These are phyloP conservation scores for Prionace glauca DNA, from an alignment of 2,797 vertebrate genomes.

Conservation along the genomic window DNA sequence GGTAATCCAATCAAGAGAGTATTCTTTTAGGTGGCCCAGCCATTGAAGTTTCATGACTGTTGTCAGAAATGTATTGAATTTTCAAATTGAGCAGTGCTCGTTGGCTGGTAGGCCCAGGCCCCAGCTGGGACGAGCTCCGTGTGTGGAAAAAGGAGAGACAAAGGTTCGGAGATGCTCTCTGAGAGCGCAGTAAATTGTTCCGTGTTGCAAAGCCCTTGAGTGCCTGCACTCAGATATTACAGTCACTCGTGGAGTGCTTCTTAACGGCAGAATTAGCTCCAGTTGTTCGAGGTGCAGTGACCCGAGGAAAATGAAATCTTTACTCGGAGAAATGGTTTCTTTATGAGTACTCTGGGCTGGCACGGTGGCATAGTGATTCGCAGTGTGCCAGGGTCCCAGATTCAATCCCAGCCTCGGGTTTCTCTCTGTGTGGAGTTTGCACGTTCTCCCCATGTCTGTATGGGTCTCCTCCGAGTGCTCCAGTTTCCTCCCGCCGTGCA, in stretches of 20 bases:
- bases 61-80: background rate
- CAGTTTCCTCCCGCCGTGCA: no score
- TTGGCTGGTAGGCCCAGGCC: no score
- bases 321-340: background rate
- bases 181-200: background rate
- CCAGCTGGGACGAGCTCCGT: background rate
- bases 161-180: background rate
- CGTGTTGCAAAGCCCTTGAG: background rate
- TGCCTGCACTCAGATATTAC: no score
- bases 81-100: background rate
- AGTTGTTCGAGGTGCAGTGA: background rate
- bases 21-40: background rate
- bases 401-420: no score
- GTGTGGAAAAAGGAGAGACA: background rate
- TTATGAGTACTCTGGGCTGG: background rate
- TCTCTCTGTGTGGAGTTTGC: no score
- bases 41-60: background rate
- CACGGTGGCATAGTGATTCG: no score
- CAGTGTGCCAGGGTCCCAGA: no score
- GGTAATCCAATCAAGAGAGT: background rate
- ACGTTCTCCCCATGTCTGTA: no score
- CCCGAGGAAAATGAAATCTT: background rate
- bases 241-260: background rate
- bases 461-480: no score
- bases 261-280: background rate